Evolutionary conservation across 1,140 invertebrate species (phyloP), one percentile per base, ranked within the genome.

Genomic region (Camponotus floridanus): DNA sequence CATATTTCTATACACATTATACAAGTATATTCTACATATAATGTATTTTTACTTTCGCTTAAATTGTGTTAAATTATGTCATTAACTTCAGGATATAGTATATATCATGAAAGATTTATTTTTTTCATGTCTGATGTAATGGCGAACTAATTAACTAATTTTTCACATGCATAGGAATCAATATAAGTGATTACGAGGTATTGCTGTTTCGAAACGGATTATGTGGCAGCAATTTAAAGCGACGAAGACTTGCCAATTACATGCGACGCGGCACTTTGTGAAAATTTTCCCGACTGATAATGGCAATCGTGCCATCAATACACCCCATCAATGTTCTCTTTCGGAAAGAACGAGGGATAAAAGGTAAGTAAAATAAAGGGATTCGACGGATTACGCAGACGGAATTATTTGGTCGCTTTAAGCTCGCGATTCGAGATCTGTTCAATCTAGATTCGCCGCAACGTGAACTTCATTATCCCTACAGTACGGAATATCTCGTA

Each of bases 191-290:
- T 86, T 86, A 80, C 33, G 57, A 81, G 57, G 31, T 11, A 42
- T 6, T n/a, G 48, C 9, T 42, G 71, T 81, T 67, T 26, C 26
- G 48, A 64, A 55, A 45, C 33, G 26, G 8, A 13, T 9, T 21
- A 31, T 11, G n/a, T n/a, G 15, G 3, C 51, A 7, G 68, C 51
- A 87, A 88, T 88, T 88, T 87, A 88, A 88, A 88, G 42, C 83
- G 59, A 13, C n/a, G 61, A 48, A 74, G 73, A 87, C 48, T 68
- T 36, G 55, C 62, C 70, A 87, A 88, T 88, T 83, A 87, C 62
- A 86, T 45, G 36, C 21, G 18, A 86, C 67, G 18, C 48, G n/a
- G 71, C 11, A 18, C 13, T n/a, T 59, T 26, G 26, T 55, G 57
- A 67, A 76, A 74, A 85, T 74, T 31, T 31, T 48, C 7, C 15